These are phyloP conservation scores for Arremon brunneinucha DNA, from an alignment of 2,797 vertebrate species.

Conservation along the genomic window DNA sequence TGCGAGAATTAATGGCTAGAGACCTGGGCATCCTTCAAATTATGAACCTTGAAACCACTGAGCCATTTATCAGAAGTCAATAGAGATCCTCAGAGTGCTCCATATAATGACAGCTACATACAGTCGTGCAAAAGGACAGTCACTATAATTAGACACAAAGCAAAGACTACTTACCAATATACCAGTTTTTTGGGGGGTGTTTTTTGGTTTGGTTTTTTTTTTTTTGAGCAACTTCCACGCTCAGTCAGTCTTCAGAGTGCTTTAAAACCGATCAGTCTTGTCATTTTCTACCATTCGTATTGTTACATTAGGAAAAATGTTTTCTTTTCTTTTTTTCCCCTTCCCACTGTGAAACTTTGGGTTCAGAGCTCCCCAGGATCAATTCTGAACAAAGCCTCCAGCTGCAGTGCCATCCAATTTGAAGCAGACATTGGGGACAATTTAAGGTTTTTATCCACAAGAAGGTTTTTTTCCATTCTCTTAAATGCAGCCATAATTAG, in stretches of 20 bases:
- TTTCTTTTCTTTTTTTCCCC: constrained; percentile 89
- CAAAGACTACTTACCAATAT: constrained; percentile 93
- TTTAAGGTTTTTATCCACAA: constrained; percentile 99
- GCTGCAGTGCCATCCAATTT: constrained; percentile 99
- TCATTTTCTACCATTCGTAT: constrained; percentile 97
- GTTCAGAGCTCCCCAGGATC: constrained; percentile 98
- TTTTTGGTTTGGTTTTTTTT: constrained; percentile 76
- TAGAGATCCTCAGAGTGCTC: constrained; percentile 82
- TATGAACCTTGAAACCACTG: constrained; percentile 84
- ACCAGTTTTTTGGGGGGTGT: constrained; percentile 73
- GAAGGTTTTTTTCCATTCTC: constrained; percentile 97
- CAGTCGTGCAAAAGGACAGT: constrained; percentile 85
- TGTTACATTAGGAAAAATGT: constrained; percentile 98
- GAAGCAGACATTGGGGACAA: constrained; percentile 99
- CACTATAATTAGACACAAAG: constrained; percentile 87
- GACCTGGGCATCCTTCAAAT: constrained; percentile 84
- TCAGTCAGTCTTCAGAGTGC: constrained; percentile 86
- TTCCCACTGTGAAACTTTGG: constrained; percentile 96
- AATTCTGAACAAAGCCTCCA: constrained; percentile 99
- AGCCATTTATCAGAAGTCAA: constrained; percentile 85
- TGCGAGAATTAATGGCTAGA: constrained; percentile 83
- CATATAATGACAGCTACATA: constrained; percentile 84
- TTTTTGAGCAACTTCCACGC: constrained; percentile 82
- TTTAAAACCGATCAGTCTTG: constrained; percentile 94
- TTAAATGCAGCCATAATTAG: constrained; percentile 99